phyloP scores from a whole-genome alignment of 2,888 invertebrate genomes.

The Meganola albula region DNA sequence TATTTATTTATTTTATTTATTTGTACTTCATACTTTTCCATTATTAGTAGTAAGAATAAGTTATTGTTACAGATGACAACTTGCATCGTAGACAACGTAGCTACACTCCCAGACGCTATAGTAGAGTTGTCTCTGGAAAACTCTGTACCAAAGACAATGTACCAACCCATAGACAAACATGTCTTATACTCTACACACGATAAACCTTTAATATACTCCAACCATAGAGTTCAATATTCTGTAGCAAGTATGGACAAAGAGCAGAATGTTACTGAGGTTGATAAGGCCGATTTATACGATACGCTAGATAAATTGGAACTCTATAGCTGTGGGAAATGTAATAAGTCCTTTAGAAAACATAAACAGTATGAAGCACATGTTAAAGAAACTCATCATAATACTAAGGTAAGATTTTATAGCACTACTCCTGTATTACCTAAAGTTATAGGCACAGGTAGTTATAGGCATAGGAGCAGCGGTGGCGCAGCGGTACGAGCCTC shows the following conservation, averaged over 20 bases:
- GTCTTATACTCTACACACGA: constrained; percentile 57
- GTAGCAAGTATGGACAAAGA: constrained; percentile 59
- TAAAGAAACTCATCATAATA: constrained; percentile 70
- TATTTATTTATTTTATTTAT: too few species aligned
- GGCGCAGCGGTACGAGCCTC: too few species aligned
- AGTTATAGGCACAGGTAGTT: too few species aligned
- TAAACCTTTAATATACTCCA: constrained; percentile 48
- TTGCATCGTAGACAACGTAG: constrained; percentile 66
- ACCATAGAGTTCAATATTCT: constrained; percentile 58
- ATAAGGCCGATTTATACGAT: constrained; percentile 54
- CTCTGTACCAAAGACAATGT: constrained; percentile 64
- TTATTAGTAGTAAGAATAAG: background rate
- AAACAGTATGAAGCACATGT: constrained; percentile 80
- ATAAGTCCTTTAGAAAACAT: constrained; percentile 79
- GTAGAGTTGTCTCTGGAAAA: constrained; percentile 68
- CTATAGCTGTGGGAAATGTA: constrained; percentile 60
- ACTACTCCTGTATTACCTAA: too few species aligned
- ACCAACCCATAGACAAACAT: constrained; percentile 65
- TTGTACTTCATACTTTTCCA: too few species aligned
- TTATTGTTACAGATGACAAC: constrained; percentile 56
- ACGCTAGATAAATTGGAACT: constrained; percentile 51
- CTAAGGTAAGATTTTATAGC: constrained; percentile 12
- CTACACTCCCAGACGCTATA: constrained; percentile 64
- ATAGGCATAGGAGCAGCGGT: too few species aligned
- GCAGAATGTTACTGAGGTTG: constrained; percentile 29